phyloP scores from a whole-genome alignment of 1,140 invertebrate genomes.

The Oncopodura yosiiana region DNA sequence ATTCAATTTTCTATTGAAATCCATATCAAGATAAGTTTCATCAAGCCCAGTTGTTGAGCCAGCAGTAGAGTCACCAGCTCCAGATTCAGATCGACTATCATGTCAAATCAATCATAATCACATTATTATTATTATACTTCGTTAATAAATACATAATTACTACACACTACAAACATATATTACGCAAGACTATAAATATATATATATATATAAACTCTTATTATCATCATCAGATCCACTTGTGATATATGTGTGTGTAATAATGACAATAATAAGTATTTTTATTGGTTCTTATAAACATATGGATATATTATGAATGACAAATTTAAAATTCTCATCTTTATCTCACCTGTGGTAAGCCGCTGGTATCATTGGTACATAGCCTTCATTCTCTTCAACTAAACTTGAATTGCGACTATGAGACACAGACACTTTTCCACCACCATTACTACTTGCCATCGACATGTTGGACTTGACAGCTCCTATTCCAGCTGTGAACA shows the following conservation, averaged over 20 bases:
- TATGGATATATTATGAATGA: no score
- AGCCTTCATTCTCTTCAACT: slow-evolving; percentile 46
- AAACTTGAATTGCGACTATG: slow-evolving; percentile 42
- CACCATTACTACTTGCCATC: no score
- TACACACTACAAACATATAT: no score
- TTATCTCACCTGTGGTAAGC: slow-evolving; percentile 32
- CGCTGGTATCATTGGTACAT: slow-evolving; percentile 53
- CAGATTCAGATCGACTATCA: slow-evolving; percentile 27
- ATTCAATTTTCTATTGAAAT: slow-evolving; percentile 30
- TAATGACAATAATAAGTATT: no score
- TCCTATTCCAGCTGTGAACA: slow-evolving; percentile 1
- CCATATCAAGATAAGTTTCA: slow-evolving; percentile 34
- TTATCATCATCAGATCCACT: no score
- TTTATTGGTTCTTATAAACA: no score
- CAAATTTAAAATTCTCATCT: no score
- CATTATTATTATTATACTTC: neutral
- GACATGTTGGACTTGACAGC: slow-evolving; percentile 11
- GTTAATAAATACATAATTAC: neutral
- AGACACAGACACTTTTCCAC: slow-evolving; percentile 34
- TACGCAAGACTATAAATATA: no score
- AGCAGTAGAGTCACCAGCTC: slow-evolving; percentile 22
- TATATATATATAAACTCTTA: no score
- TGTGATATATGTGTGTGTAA: no score
- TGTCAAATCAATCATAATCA: neutral
- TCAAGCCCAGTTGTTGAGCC: slow-evolving; percentile 31